A percentile compares a stretch with the other conserved stretches of the same genome.
Conservation (phyloP, 2,888 invertebrate genomes). For the Oconnorella tubifera region DNA sequence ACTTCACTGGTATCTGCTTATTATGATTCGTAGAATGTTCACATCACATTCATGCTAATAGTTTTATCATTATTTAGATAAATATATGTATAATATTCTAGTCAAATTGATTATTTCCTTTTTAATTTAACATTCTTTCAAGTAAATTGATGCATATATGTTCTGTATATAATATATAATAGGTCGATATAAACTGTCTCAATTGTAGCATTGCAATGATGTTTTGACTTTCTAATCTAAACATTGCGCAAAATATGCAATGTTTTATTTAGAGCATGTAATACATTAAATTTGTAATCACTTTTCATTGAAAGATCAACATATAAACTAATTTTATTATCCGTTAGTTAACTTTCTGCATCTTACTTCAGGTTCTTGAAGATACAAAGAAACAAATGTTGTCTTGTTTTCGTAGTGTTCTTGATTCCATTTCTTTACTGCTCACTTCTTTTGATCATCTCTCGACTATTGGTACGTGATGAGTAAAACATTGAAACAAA, state of each 20-base stretch:
- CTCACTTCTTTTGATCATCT: constrained; percentile 8
- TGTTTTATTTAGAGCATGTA: too few relatives aligned
- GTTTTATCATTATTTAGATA: constrained; percentile 9
- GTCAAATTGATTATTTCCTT: neutral
- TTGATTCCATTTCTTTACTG: constrained; percentile 42
- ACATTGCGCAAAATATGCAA: too few relatives aligned
- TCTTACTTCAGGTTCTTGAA: constrained; percentile 34
- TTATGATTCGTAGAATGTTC: neutral
- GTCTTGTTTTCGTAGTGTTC: constrained; percentile 36
- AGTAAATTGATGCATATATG: too few relatives aligned
- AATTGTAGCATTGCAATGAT: too few relatives aligned
- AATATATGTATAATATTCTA: neutral
- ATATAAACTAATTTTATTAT: too few relatives aligned
- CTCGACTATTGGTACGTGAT: constrained; percentile 8
- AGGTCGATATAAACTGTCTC: too few relatives aligned
- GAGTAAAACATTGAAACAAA: too few relatives aligned
- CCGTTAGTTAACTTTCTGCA: too few relatives aligned
- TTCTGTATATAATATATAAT: too few relatives aligned
- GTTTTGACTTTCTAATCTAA: too few relatives aligned
- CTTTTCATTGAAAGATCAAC: too few relatives aligned
- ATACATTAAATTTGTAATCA: too few relatives aligned
- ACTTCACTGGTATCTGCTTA: constrained; percentile 27
- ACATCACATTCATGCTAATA: neutral
- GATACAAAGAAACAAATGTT: constrained; percentile 34
- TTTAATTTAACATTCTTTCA: neutral